These are phyloP conservation scores for Monopterus albus DNA, from an alignment of 2,113 vertebrate species.

Conservation along the genomic window DNA sequence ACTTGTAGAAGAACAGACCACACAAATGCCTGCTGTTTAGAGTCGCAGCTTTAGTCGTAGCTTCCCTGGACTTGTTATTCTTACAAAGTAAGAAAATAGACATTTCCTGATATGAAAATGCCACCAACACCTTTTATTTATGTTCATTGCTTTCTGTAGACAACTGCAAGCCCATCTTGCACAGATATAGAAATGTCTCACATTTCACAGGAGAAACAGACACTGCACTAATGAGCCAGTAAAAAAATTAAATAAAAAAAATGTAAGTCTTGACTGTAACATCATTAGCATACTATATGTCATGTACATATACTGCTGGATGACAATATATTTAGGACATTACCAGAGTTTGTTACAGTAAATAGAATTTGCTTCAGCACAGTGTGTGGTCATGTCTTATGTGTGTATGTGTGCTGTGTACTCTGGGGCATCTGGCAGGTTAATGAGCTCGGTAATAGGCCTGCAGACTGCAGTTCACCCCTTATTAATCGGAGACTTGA, in stretches of 20 bases:
- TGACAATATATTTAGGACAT: neutral
- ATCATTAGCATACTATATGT: neutral
- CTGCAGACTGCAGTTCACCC: conserved; percentile 55
- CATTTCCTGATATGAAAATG: neutral
- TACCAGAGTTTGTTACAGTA: conserved; percentile 6
- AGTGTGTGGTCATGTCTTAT: neutral
- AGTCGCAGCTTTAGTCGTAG: neutral
- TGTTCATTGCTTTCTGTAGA: conserved; percentile 1
- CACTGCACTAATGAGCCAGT: neutral
- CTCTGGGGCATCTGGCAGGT: conserved; percentile 45
- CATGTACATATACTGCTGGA: neutral
- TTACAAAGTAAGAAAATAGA: neutral
- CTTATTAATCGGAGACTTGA: conserved; percentile 60
- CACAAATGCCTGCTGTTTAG: neutral
- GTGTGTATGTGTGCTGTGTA: neutral
- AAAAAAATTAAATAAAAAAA: conserved; percentile 3
- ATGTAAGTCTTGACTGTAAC: too few species aligned
- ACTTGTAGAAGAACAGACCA: neutral
- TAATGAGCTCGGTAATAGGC: conserved; percentile 69
- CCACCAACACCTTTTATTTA: neutral
- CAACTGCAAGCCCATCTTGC: neutral
- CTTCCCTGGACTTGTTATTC: neutral
- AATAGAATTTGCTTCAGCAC: conserved; percentile 3
- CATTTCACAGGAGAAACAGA: neutral
- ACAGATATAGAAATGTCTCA: neutral